Evolutionary conservation across 2,113 vertebrate genomes (phyloP), one percentile per base, ranked within the genome.

Genomic region (Melierax canorus): DNA sequence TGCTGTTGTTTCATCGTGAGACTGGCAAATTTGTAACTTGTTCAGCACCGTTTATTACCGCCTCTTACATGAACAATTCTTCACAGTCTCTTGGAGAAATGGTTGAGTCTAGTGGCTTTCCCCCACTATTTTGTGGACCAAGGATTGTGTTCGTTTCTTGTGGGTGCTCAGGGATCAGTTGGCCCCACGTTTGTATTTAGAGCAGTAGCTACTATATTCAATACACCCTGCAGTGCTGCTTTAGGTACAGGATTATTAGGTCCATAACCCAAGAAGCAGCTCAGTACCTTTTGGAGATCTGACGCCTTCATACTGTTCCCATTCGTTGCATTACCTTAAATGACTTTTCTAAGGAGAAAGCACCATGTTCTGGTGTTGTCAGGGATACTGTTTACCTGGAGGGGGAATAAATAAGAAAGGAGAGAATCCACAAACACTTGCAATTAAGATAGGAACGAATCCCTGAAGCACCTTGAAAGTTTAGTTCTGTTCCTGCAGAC

Each of bases 111-210:
- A 3, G 26, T 15, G 51, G 43, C 66, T 82, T 30, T 72, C 46
- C 48, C 48, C 4, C 17, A 1, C 0, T 1, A 46, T 29, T 24
- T 6, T 22, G 53, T 15, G 80, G 63, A 18, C 43, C 34, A 9
- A 68, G 50, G 16, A 1, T 6, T 12, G 16, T n/a, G 55, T n/a
- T 27, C 0, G 0, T 29, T 43, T 24, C 46, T 5, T 9, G 19
- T n/a, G 66, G 26, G 23, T 8, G 18, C 71, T 78, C 53, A 7
- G 66, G 60, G 43, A 4, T 56, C n/a, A 2, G n/a, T 3, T 56
- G 53, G 46, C 75, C 17, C 43, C 72, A 4, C 0, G 0, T 4
- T 15, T 32, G 12, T 3, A 2, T 27, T 6, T 23, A 76, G 80
- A 62, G 66, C 86, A 32, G 3, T 27, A 34, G 46, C 43, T 50